Evolutionary conservation across 2,113 vertebrate species (phyloP), one percentile per base, ranked within the genome.

Genomic region (Dascyllus trimaculatus): DNA sequence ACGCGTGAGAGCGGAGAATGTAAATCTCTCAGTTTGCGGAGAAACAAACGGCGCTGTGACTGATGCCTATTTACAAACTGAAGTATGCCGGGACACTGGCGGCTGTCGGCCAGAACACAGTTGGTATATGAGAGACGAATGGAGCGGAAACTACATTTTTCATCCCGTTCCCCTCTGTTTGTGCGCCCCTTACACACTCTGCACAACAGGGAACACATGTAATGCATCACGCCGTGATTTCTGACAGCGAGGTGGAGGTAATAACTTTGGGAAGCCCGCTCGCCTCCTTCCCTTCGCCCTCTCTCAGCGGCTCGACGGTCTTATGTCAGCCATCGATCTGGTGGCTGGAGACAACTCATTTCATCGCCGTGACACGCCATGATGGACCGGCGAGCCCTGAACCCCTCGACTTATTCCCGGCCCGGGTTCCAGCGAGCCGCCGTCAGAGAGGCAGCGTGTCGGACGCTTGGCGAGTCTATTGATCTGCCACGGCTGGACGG

Each of bases 311-410:
- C 84, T 73, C 69, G 21, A 56, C 80, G 72, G 85, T 81, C 93
- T 94, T 89, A 91, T 97, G 97, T 96, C 96, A 95, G 94, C 94
- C 96, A 97, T 97, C 96, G 96, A 96, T 97, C 96, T 94, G 95
- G 89, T 67, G 78, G 79, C 91, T 91, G 93, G 93, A 97, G 96
- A 98, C 97, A 97, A 97, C 97, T 98, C 96, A 97, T 98, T 99
- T 97, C 95, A 96, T 95, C 96, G 95, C 94, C 86, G 91, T 96
- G 96, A 96, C 96, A 96, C 89, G 92, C 91, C 91, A 95, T 97
- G 96, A 98, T 97, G 96, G 96, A 98, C 95, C 95, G 91, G 93
- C 92, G 95, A 93, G 93, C 91, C 95, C 95, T 4, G 22, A 81
- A 90, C 87, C 84, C 95, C 94, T 95, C 92, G 95, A 96, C 97